These are phyloP conservation scores for Rhopalosiphum maidis DNA, from an alignment of 1,140 invertebrate species.

Conservation along the genomic window DNA sequence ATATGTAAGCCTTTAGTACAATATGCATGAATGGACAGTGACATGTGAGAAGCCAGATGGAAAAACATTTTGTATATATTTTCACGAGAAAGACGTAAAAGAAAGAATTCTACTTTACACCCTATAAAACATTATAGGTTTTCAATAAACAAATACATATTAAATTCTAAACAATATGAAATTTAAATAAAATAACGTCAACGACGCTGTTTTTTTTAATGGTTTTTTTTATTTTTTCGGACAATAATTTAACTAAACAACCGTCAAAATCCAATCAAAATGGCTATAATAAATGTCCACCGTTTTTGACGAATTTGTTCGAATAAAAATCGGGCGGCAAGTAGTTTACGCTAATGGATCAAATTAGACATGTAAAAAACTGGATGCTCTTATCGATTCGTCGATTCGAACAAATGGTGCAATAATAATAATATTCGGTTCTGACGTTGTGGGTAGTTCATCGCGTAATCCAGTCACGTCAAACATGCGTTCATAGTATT, in stretches of 20 bases:
- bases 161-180: neutral
- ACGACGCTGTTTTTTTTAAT: neutral
- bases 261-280: neutral
- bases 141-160: neutral
- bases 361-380: neutral
- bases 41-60: neutral
- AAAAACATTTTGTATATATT: neutral
- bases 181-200: neutral
- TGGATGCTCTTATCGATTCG: neutral
- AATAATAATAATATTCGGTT: neutral
- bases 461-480: slow-evolving; percentile 14
- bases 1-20: neutral
- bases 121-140: neutral
- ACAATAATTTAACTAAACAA: neutral
- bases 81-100: neutral
- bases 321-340: neutral
- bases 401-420: neutral
- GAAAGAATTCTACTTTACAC: slow-evolving; percentile 7
- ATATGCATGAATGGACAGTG: neutral
- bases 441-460: neutral
- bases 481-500: neutral
- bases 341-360: neutral
- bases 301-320: neutral
- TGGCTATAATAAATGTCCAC: neutral
- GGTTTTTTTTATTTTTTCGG: neutral